Evolutionary conservation across 2,888 invertebrate genomes (phyloP), one percentile per base, ranked within the genome.

Genomic region (Drosophila affinis): DNA sequence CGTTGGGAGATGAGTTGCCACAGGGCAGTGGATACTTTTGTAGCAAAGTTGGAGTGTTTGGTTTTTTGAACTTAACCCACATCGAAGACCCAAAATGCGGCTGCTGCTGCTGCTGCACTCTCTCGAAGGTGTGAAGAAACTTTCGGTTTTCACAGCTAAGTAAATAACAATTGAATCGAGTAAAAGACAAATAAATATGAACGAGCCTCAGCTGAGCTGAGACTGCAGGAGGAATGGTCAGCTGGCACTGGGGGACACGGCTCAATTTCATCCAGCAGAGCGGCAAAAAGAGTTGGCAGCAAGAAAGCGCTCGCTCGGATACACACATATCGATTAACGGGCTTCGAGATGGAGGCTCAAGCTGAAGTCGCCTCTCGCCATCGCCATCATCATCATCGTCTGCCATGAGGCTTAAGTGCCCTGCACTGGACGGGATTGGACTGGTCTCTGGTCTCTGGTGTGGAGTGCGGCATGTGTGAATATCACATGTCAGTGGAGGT

Each of bases 401-500:
- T 75, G 64, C 72, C 75, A 68, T 72, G 69, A 68, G 65, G 68
- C 87, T 87, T 85, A 82, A 87, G 87, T 74, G 81, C 84, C 72
- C 52, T 51, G 67, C 68, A 75, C 29, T 34, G 61, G 3, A 29
- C 46, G 34, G 34, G 18, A 61, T 17, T 32, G 72, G 71, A 69
- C 76, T 64, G 61, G 76, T 72, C 74, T 56, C 71, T 21, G 39
- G 39, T 39, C 39, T 14, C 14, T 39, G 39, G n/a, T 7, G 39
- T 79, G 77, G 63, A 48, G 76, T 77, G 72, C 64, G 70, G 77
- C 79, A 79, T 80, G 87, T 83, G 86, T 85, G 83, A 84, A 87
- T 84, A 84, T 84, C 83, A 87, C 82, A 84, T 84, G 83, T 87
- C 83, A 87, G 83, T 84, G 83, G 83, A 85, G 88, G 78, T 86